Evolutionary conservation across 2,113 vertebrate genomes (phyloP).

Genomic region (Otus sunia): DNA sequence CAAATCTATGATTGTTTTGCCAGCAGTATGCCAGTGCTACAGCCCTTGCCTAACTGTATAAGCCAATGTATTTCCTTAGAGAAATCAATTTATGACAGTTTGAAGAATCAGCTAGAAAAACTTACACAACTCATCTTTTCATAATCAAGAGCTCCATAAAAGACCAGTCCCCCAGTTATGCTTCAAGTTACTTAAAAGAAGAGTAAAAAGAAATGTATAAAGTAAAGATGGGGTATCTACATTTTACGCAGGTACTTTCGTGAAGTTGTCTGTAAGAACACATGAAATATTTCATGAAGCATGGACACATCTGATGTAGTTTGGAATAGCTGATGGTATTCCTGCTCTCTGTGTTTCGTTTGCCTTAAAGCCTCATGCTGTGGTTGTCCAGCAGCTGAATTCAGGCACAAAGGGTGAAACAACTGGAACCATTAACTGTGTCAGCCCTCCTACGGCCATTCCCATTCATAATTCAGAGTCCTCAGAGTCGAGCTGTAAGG

Average conservation of each 20-base stretch:
- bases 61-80: neutral
- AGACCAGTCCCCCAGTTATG: neutral
- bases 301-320: neutral
- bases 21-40: neutral
- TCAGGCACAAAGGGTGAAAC: neutral
- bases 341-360: neutral
- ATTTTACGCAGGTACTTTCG: neutral
- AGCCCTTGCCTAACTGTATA: neutral
- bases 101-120: slow-evolving; percentile 19
- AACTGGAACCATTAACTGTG: neutral
- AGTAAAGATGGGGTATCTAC: neutral
- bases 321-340: neutral
- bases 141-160: neutral
- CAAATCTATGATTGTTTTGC: neutral
- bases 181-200: neutral
- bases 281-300: neutral
- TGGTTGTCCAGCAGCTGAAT: neutral
- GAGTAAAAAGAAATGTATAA: neutral
- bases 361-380: neutral
- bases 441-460: neutral
- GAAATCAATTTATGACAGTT: neutral
- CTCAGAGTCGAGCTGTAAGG: neutral
- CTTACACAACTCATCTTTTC: neutral
- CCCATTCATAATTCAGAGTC: neutral
- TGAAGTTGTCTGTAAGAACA: neutral